phyloP scores from a whole-genome alignment of 2,113 vertebrate genomes.

The Elephantulus edwardii region DNA sequence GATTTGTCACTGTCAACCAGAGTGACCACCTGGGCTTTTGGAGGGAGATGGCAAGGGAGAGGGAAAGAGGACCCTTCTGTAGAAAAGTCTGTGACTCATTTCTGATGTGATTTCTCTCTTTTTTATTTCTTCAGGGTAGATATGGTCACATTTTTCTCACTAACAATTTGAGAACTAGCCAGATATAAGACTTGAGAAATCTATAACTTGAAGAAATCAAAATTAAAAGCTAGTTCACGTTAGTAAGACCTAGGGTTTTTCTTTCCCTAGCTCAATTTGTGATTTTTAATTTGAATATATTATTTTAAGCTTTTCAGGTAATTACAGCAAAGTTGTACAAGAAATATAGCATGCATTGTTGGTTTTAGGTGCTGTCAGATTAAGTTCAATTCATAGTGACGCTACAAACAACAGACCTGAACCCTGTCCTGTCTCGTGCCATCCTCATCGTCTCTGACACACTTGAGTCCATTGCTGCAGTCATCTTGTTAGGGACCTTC shows the following conservation, averaged over 20 bases:
- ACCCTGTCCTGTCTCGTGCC: too few species aligned
- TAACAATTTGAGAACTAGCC: not conserved
- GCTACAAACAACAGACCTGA: too few species aligned
- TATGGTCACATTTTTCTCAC: not conserved
- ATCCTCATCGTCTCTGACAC: too few species aligned
- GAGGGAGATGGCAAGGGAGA: too few species aligned
- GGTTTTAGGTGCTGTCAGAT: too few species aligned
- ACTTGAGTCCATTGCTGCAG: too few species aligned
- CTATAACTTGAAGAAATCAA: not conserved
- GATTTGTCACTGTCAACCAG: not conserved
- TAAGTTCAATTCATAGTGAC: too few species aligned
- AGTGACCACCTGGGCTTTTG: not conserved
- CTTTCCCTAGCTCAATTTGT: not conserved
- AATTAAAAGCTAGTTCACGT: not conserved
- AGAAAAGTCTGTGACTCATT: not conserved
- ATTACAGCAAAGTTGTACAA: not conserved
- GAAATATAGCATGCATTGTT: not conserved
- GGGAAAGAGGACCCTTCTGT: rapidly evolving
- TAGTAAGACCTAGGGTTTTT: not conserved
- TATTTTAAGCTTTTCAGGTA: not conserved
- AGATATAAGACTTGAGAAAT: not conserved
- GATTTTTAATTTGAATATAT: not conserved
- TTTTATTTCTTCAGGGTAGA: not conserved
- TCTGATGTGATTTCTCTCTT: not conserved
- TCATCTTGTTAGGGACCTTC: too few species aligned